phyloP scores from a whole-genome alignment of 2,888 invertebrate genomes.

The Drosophila mimetica region DNA sequence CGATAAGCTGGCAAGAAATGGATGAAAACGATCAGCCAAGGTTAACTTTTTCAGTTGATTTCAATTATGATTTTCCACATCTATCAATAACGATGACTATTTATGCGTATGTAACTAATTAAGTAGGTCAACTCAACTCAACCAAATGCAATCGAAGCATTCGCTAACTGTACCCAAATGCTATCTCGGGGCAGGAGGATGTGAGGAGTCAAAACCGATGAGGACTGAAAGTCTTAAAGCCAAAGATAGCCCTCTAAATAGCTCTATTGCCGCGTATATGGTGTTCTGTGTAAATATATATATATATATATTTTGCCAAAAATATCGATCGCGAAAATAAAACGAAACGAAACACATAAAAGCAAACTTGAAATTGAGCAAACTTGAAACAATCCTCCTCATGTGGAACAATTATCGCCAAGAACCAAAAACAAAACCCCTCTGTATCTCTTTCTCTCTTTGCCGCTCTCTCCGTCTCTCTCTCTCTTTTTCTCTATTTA shows the following conservation, averaged over 20 bases:
- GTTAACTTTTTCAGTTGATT: constrained; percentile 70
- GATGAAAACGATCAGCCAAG: constrained; percentile 49
- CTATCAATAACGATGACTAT: constrained; percentile 85
- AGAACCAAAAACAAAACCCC: constrained; percentile 31
- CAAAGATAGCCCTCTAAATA: constrained; percentile 64
- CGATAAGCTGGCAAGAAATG: constrained; percentile 24
- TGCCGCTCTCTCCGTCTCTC: constrained; percentile 26
- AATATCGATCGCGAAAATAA: constrained; percentile 23
- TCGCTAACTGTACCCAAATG: constrained; percentile 26
- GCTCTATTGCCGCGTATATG: constrained; percentile 85
- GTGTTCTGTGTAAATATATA: constrained; percentile 81
- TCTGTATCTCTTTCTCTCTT: constrained; percentile 25
- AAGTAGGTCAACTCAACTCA: constrained; percentile 33
- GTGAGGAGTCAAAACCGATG: constrained; percentile 5
- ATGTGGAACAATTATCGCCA: constrained; percentile 46
- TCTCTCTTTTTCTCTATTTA: constrained; percentile 21
- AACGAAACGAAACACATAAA: constrained; percentile 48
- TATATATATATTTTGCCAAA: constrained; percentile 54
- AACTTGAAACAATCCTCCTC: constrained; percentile 42
- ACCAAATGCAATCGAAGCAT: constrained; percentile 32
- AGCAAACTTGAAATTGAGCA: constrained; percentile 75
- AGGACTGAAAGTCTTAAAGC: constrained; percentile 9
- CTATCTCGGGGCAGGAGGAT: constrained; percentile 19
- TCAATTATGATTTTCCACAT: constrained; percentile 78
- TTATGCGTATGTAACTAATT: constrained; percentile 71